Base-by-base conservation (phyloP, 2,888 invertebrate genomes). In the Rotaria socialis region DNA sequence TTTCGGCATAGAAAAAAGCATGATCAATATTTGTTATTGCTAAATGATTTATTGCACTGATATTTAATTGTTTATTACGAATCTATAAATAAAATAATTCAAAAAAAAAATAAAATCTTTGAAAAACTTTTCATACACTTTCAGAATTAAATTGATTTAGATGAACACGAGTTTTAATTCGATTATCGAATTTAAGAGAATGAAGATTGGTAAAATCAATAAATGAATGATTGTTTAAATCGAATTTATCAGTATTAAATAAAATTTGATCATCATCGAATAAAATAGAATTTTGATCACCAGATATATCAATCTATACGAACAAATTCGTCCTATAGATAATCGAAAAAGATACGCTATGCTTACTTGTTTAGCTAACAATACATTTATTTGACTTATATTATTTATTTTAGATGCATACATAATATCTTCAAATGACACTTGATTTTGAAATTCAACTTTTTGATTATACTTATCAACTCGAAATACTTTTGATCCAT, bases 161-260 rank as follows among this genome's bases (percentile, higher is more conserved):
- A 47, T 80, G 80, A 43, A 80, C 24, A 47, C 80, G 67, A 67
- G 67, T 67, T 67, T 27, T 16, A 5, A 47, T 47, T n/a, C 16
- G 1, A 47, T 14, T 0, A 80, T 80, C 24, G n/a, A 47, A 80
- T 80, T 24, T n/a, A 80, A 19, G 47, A 0, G 47, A 47, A 11
- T 80, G 43, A n/a, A 80, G 2, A 80, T 80, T 47, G 8, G 47
- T n/a, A 80, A 80, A 80, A 80, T 80, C 67, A 67, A 67, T 80
- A 47, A 14, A 10, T 3, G 47, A n/a, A 47, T 80, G 1, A 80
- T 80, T 47, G 4, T 80, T 80, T 5, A 80, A 2, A 47, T 47
- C 10, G 8, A 80, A 80, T 47, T n/a, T 22, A 80, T 80, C 47
- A 24, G 80, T 80, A 80, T 80, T 47, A 1, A 80, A 47, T 43